A percentile compares a stretch with the other conserved stretches of the same genome.
phyloP scores from a whole-genome alignment of 2,113 vertebrate genomes.

The Brienomyrus brachyistius region DNA sequence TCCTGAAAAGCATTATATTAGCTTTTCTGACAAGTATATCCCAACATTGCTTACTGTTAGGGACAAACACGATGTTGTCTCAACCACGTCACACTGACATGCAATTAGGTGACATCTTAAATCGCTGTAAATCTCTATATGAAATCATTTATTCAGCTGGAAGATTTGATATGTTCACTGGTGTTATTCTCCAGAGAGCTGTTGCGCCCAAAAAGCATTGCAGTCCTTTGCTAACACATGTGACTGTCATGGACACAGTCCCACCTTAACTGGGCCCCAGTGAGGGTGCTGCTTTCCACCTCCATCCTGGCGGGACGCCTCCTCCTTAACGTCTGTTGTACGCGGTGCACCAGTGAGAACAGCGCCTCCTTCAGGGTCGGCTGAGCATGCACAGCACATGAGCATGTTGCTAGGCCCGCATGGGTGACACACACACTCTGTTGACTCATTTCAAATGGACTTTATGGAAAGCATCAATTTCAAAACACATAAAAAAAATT shows the following conservation, averaged over 20 bases:
- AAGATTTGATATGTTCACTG: neutral
- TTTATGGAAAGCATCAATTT: neutral
- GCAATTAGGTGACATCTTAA: neutral
- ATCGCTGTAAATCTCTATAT: neutral
- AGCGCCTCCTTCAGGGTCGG: slow-evolving; percentile 66
- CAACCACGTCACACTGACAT: neutral
- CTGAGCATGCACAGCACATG: slow-evolving; percentile 40
- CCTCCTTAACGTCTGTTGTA: slow-evolving; percentile 56
- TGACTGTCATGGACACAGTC: neutral
- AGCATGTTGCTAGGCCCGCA: neutral
- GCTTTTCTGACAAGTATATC: neutral
- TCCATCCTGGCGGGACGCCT: slow-evolving; percentile 43
- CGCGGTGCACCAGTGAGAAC: slow-evolving; percentile 50
- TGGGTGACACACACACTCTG: neutral
- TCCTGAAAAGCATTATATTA: neutral
- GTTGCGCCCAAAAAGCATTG: neutral
- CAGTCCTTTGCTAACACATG: neutral
- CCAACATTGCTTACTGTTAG: neutral
- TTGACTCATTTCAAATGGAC: neutral
- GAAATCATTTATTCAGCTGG: neutral
- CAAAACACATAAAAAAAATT: neutral
- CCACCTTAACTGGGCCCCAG: slow-evolving; percentile 26
- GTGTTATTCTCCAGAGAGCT: neutral
- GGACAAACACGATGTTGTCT: neutral
- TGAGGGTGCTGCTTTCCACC: slow-evolving; percentile 29